These are phyloP conservation scores for Mesorhabditis belari DNA, from an alignment of 2,888 invertebrate genomes.

Conservation along the genomic window DNA sequence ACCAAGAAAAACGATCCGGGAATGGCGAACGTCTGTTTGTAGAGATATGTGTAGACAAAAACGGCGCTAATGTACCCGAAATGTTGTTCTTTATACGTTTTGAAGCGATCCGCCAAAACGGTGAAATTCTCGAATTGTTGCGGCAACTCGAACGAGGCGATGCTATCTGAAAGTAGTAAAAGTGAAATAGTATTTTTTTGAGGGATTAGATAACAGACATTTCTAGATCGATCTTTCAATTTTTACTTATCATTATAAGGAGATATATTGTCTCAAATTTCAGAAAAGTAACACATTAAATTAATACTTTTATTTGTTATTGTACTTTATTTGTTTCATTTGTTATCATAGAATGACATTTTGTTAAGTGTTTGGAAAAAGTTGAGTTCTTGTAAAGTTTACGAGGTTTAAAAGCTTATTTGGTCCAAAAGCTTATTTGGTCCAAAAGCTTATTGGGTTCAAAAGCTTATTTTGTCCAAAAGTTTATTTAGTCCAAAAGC, in stretches of 20 bases:
- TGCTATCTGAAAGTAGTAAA: slow-evolving; percentile 20
- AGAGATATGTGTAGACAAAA: slow-evolving; percentile 61
- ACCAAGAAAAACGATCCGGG: slow-evolving; percentile 64
- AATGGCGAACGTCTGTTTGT: slow-evolving; percentile 65
- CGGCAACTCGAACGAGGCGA: slow-evolving; percentile 39
- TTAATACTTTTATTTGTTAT: too few relatives aligned
- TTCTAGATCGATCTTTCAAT: too few relatives aligned
- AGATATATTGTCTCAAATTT: not conserved
- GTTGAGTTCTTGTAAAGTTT: too few relatives aligned
- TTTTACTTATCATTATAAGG: not conserved
- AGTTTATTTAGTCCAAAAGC: too few relatives aligned
- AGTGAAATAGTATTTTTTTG: slow-evolving; percentile 6
- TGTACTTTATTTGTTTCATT: too few relatives aligned
- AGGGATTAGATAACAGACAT: slow-evolving; percentile 1
- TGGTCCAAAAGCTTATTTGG: too few relatives aligned
- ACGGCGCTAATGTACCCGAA: slow-evolving; percentile 58
- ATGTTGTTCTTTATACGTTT: slow-evolving; percentile 57
- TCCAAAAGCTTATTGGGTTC: too few relatives aligned
- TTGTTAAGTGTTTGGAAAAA: too few relatives aligned
- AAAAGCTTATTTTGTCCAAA: too few relatives aligned
- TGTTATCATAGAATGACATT: too few relatives aligned
- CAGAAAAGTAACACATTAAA: too few relatives aligned
- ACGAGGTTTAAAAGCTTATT: too few relatives aligned
- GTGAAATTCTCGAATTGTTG: slow-evolving; percentile 52
- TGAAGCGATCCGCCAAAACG: slow-evolving; percentile 51